Percentiles rank a stretch among this genome's conserved stretches.
phyloP scores from a whole-genome alignment of 2,113 vertebrate genomes.

The Mobula birostris region DNA sequence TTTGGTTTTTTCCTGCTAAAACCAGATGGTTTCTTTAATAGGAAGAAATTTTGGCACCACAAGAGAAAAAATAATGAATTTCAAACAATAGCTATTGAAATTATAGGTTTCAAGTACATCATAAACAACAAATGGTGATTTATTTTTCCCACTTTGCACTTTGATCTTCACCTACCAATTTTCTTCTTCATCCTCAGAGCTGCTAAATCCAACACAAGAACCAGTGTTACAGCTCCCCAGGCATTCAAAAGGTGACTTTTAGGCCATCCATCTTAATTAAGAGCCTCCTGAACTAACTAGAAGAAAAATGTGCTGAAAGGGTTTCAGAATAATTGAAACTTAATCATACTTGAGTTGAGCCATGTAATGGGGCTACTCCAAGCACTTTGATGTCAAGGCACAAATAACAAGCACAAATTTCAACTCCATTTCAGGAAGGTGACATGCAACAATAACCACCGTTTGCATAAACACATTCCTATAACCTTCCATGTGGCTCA shows the following conservation, averaged over 20 bases:
- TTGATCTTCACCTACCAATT: neutral
- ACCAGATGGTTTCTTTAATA: neutral
- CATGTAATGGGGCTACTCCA: neutral
- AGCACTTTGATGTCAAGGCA: neutral
- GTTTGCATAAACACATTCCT: no score
- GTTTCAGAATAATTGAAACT: neutral
- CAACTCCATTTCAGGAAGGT: neutral
- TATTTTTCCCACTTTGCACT: neutral
- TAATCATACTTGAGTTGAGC: neutral
- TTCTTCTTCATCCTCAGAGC: neutral
- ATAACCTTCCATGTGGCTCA: neutral
- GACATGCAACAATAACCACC: neutral
- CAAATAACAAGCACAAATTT: neutral
- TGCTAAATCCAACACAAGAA: neutral
- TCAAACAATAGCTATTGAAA: constrained; percentile 8
- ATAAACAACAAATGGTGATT: constrained; percentile 18
- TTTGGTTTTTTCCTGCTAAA: neutral
- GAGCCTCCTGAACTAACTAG: neutral
- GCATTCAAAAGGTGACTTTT: neutral
- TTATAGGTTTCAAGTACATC: constrained; percentile 31
- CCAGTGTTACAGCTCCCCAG: neutral
- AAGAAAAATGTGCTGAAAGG: neutral
- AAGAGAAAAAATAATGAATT: neutral
- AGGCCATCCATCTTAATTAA: neutral
- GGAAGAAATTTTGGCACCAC: neutral